Conservation (phyloP, 2,797 vertebrate species). For the Propithecus perrieri region DNA sequence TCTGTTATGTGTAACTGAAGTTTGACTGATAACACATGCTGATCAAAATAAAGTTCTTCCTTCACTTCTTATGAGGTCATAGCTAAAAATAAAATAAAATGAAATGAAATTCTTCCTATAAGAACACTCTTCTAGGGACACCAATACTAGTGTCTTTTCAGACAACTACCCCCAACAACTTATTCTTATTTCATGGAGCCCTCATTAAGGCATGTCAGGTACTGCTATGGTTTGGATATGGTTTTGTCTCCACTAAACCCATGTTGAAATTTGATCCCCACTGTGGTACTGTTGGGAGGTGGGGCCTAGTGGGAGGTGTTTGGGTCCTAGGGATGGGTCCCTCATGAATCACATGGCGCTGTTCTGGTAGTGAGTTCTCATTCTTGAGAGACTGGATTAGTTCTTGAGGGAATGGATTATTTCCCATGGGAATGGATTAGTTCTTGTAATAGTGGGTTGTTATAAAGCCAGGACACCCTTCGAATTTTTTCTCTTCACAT, state of each 20-base stretch:
- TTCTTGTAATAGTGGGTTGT: background rate
- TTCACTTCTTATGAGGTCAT: background rate
- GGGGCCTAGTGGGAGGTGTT: background rate
- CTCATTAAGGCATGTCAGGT: background rate
- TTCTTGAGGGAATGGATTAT: background rate
- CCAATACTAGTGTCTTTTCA: constrained; percentile 7
- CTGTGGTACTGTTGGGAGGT: background rate
- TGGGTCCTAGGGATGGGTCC: background rate
- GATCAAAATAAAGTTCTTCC: constrained; percentile 45
- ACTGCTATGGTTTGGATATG: background rate
- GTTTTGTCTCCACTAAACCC: background rate
- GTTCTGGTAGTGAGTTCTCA: background rate
- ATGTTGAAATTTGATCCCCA: background rate
- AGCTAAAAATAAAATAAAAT: no score
- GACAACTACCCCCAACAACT: background rate
- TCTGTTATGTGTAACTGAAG: background rate
- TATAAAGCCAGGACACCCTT: background rate
- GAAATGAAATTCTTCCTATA: constrained; percentile 25
- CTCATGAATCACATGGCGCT: background rate
- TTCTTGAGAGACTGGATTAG: background rate
- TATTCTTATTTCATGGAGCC: constrained; percentile 15
- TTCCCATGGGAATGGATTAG: background rate
- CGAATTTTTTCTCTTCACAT: background rate
- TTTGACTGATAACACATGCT: background rate
- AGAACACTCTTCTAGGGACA: background rate